Conservation (phyloP, 2,797 vertebrate genomes). For the Argyrosomus regius region DNA sequence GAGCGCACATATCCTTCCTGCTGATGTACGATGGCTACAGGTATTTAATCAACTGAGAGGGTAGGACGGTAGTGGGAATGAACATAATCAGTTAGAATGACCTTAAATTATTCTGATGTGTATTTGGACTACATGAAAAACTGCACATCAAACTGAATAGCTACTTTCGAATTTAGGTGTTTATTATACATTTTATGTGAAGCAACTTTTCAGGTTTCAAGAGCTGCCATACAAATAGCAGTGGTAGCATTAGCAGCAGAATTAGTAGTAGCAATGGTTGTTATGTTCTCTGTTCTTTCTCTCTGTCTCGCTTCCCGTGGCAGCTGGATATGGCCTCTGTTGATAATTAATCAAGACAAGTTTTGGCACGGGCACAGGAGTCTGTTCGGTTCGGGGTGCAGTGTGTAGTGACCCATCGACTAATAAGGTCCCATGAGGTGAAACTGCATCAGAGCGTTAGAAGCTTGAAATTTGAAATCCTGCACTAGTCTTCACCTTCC, state of each 20-base stretch:
- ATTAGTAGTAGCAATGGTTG: constrained; percentile 24
- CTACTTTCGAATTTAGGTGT: background rate
- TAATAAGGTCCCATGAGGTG: constrained; percentile 80
- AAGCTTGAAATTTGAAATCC: constrained; percentile 54
- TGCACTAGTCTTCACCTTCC: constrained; percentile 46
- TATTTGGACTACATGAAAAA: background rate
- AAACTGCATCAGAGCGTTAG: constrained; percentile 64
- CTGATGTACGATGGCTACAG: background rate
- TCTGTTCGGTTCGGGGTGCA: constrained; percentile 62
- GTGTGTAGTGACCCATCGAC: constrained; percentile 73
- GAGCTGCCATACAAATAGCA: background rate
- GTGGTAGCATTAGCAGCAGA: constrained; percentile 17
- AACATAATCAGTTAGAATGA: background rate
- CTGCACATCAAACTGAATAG: background rate
- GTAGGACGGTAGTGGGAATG: background rate
- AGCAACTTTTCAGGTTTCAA: constrained; percentile 5
- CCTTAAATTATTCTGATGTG: background rate
- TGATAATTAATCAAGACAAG: constrained; percentile 81
- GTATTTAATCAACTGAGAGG: constrained; percentile 1
- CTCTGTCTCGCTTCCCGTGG: constrained; percentile 45
- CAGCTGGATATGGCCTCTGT: constrained; percentile 71
- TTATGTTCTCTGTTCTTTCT: constrained; percentile 44
- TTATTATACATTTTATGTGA: background rate
- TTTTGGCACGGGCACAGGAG: constrained; percentile 66
- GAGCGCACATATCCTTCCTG: background rate